A percentile compares a stretch with the other conserved stretches of the same genome.
These are phyloP conservation scores for Dyspetes luteomarginatus DNA, from an alignment of 2,888 invertebrate genomes.

Conservation along the genomic window DNA sequence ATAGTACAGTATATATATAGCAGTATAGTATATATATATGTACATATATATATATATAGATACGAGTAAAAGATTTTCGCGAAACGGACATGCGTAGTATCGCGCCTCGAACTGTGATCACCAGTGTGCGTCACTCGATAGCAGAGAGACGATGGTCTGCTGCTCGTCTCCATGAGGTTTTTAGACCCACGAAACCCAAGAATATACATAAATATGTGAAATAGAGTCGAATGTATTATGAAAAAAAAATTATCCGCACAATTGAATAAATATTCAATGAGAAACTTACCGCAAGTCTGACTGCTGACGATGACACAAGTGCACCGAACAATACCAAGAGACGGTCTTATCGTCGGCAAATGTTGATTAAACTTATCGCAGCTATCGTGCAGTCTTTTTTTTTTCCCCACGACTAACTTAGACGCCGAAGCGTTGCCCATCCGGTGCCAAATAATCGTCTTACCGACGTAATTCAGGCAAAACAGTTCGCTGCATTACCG, in stretches of 20 bases:
- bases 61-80: conserved; percentile 8
- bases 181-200: neutral
- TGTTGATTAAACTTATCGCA: conserved; percentile 55
- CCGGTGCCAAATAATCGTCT: neutral
- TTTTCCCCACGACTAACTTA: conserved; percentile 38
- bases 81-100: conserved; percentile 39
- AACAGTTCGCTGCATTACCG: neutral
- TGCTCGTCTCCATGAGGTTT: conserved; percentile 8
- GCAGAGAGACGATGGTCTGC: conserved; percentile 25
- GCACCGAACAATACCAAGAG: conserved; percentile 26
- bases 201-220: conserved; percentile 21
- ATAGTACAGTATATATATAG: too few relatives aligned
- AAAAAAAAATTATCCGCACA: too few relatives aligned
- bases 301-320: neutral
- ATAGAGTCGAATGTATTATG: neutral
- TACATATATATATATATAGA: neutral
- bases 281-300: conserved; percentile 44
- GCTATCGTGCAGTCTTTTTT: conserved; percentile 44
- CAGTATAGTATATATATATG: too few relatives aligned
- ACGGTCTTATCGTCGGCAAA: conserved; percentile 47
- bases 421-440: conserved; percentile 15
- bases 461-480: conserved; percentile 11
- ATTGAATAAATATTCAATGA: conserved; percentile 18
- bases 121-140: conserved; percentile 27
- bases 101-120: neutral